Percentiles rank a stretch among this genome's conserved stretches.
phyloP scores from a whole-genome alignment of 1,140 invertebrate species.

The Mactra quadrangularis region DNA sequence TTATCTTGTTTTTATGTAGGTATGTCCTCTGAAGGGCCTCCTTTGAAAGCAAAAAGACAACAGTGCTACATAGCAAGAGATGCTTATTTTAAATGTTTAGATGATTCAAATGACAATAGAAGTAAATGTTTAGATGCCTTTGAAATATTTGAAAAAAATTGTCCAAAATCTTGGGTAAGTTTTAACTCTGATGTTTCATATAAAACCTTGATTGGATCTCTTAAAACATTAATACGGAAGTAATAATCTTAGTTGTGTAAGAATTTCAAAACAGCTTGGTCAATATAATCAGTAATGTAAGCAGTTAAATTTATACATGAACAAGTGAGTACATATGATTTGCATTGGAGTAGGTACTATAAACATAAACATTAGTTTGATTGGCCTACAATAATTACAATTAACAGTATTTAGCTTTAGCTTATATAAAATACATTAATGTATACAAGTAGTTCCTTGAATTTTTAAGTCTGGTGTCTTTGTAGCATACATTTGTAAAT shows the following conservation, averaged over 20 bases:
- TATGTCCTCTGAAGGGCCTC: constrained; percentile 49
- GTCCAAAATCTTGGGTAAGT: constrained; percentile 92
- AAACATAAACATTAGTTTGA: too few relatives aligned
- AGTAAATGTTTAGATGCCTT: constrained; percentile 89
- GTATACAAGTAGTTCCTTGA: too few relatives aligned
- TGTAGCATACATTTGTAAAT: too few relatives aligned
- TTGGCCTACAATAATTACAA: too few relatives aligned
- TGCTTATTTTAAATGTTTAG: constrained; percentile 95
- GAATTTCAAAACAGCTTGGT: background rate
- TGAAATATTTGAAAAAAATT: constrained; percentile 91
- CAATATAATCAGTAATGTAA: constrained; percentile 25
- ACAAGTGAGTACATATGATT: too few relatives aligned
- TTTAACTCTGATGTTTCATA: constrained; percentile 1
- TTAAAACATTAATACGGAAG: background rate
- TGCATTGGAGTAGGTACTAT: too few relatives aligned
- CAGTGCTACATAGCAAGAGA: constrained; percentile 94
- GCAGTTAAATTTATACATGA: too few relatives aligned
- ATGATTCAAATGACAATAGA: constrained; percentile 86
- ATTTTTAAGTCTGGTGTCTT: too few relatives aligned
- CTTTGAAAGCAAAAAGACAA: constrained; percentile 90
- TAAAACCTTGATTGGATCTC: background rate
- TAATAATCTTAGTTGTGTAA: background rate
- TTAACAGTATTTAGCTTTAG: too few relatives aligned
- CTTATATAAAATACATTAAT: too few relatives aligned
- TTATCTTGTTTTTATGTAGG: too few relatives aligned